phyloP scores from a whole-genome alignment of 2,888 invertebrate genomes.

The Machimus rusticus region DNA sequence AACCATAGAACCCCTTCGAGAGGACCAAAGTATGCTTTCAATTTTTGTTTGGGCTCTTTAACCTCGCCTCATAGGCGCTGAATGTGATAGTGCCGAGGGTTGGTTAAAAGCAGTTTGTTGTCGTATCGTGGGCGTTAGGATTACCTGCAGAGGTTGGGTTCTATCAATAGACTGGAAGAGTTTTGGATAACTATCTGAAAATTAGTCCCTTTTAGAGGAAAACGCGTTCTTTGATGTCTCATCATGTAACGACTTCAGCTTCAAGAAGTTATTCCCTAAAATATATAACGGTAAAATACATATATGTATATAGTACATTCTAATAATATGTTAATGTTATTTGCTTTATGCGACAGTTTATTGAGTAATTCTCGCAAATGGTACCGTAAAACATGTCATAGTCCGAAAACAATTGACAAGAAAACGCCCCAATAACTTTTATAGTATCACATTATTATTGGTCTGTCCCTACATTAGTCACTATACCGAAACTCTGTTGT shows the following conservation, averaged over 20 bases:
- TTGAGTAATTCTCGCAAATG: background rate
- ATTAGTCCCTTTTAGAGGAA: background rate
- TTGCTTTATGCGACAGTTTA: background rate
- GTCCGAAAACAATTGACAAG: background rate
- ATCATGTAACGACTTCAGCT: background rate
- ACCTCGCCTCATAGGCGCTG: background rate
- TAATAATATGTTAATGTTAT: background rate
- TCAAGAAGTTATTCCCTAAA: background rate
- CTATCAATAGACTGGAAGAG: background rate
- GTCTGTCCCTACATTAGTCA: background rate
- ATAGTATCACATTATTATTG: background rate
- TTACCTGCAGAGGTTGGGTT: background rate
- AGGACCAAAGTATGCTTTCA: background rate
- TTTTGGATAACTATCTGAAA: background rate
- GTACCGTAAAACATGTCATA: background rate
- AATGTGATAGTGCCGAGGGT: background rate
- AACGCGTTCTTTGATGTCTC: background rate
- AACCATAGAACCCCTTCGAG: background rate
- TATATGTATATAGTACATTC: too few species aligned
- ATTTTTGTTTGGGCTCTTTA: background rate
- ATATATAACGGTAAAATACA: background rate
- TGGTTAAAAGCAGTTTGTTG: slow-evolving; percentile 5
- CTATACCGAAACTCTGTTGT: background rate
- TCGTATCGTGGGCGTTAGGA: background rate
- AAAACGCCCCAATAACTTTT: background rate